Evolutionary conservation across 2,113 vertebrate species (phyloP).

Genomic region (Capra hircus): DNA sequence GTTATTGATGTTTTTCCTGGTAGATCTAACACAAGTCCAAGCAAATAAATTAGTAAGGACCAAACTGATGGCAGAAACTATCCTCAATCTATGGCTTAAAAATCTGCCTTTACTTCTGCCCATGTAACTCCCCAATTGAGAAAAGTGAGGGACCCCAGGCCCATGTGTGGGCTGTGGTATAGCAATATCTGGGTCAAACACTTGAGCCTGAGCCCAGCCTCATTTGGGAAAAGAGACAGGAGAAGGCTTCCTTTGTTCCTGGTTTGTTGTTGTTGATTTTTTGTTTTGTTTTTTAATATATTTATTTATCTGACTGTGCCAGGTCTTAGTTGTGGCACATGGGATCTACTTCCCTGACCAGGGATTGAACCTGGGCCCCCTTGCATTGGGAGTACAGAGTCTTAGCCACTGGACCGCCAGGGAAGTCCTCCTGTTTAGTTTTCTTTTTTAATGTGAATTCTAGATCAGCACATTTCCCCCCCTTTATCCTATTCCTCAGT

Average conservation of each 20-base stretch:
- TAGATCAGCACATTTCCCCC: background rate
- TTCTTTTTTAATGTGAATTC: background rate
- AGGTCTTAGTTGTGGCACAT: background rate
- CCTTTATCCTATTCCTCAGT: background rate
- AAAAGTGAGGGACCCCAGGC: background rate
- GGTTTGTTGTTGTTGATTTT: background rate
- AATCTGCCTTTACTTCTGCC: background rate
- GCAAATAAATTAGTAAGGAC: background rate
- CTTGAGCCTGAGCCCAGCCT: background rate
- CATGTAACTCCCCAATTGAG: background rate
- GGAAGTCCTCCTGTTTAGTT: background rate
- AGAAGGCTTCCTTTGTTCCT: background rate
- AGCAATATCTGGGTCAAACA: background rate
- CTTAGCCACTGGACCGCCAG: background rate
- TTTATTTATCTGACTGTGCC: background rate
- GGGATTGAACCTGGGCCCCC: background rate
- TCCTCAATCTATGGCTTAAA: background rate
- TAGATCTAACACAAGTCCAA: background rate
- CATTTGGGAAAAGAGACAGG: background rate
- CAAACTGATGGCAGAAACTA: background rate
- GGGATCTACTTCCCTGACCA: background rate
- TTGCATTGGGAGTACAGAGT: background rate
- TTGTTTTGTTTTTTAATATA: background rate
- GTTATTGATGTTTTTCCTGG: background rate
- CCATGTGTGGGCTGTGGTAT: background rate